These are phyloP conservation scores for Trichonephila clavipes DNA, from an alignment of 1,140 invertebrate genomes.

Conservation along the genomic window DNA sequence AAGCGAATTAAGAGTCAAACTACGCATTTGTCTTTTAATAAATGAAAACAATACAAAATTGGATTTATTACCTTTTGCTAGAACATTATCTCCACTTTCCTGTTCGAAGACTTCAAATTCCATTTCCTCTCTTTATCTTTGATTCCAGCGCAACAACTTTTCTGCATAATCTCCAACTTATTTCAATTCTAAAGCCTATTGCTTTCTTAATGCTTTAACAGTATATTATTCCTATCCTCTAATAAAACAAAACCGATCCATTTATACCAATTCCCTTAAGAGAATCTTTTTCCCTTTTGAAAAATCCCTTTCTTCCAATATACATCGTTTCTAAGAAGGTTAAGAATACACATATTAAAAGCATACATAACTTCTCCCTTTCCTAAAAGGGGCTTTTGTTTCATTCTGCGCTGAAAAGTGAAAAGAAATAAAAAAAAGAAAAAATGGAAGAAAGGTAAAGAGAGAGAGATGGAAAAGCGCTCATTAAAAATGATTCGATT, in stretches of 20 bases:
- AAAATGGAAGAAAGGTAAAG: not conserved
- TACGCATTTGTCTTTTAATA: no score
- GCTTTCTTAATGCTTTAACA: no score
- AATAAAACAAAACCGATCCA: not conserved
- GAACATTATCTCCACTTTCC: not conserved
- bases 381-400: not conserved
- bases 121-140: not conserved
- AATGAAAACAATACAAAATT: not conserved
- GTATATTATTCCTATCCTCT: no score
- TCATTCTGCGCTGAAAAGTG: not conserved
- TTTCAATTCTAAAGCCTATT: not conserved
- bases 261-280: not conserved
- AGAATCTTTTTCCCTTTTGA: not conserved
- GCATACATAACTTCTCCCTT: not conserved
- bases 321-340: not conserved
- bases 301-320: not conserved
- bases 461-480: not conserved
- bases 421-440: not conserved
- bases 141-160: not conserved
- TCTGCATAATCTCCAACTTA: not conserved
- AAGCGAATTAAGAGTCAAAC: no score
- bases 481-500: constrained; percentile 52
- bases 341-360: not conserved
- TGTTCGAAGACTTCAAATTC: not conserved
- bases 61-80: not conserved